A percentile compares a stretch with the other conserved stretches of the same genome.
phyloP scores from a whole-genome alignment of 2,797 vertebrate genomes.

The Sebastes nivosus region DNA sequence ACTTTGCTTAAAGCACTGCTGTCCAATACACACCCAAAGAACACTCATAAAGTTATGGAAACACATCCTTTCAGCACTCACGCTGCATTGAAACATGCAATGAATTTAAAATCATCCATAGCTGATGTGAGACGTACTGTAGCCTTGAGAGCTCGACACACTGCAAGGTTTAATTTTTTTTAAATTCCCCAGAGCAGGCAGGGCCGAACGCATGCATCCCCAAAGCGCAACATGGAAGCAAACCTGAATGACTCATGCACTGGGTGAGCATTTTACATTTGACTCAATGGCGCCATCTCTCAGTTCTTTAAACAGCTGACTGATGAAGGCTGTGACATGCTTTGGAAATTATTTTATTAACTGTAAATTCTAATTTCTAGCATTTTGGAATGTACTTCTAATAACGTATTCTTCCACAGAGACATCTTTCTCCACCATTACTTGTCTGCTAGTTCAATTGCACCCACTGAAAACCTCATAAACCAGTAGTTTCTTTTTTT shows the following conservation, averaged over 20 bases:
- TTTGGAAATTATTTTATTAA: neutral
- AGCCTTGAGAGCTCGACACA: neutral
- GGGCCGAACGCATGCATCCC: neutral
- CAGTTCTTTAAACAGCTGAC: neutral
- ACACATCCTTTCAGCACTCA: neutral
- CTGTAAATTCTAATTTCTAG: neutral
- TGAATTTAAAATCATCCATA: conserved; percentile 1
- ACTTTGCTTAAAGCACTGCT: neutral
- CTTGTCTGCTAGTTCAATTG: neutral
- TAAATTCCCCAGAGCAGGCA: neutral
- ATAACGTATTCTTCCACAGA: neutral
- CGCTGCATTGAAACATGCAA: conserved; percentile 7
- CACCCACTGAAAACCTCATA: neutral
- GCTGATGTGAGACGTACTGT: neutral
- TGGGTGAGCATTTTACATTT: neutral
- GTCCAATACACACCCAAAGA: neutral
- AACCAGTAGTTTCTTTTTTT: neutral
- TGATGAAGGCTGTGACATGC: neutral
- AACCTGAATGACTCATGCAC: neutral
- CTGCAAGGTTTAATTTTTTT: neutral
- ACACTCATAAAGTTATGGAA: neutral
- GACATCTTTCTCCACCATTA: neutral
- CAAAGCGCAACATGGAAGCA: neutral
- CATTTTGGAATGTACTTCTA: neutral
- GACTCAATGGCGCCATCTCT: neutral